Evolutionary conservation across 2,888 invertebrate genomes (phyloP), one percentile per base, ranked within the genome.

Genomic region (Protophormia terraenovae): DNA sequence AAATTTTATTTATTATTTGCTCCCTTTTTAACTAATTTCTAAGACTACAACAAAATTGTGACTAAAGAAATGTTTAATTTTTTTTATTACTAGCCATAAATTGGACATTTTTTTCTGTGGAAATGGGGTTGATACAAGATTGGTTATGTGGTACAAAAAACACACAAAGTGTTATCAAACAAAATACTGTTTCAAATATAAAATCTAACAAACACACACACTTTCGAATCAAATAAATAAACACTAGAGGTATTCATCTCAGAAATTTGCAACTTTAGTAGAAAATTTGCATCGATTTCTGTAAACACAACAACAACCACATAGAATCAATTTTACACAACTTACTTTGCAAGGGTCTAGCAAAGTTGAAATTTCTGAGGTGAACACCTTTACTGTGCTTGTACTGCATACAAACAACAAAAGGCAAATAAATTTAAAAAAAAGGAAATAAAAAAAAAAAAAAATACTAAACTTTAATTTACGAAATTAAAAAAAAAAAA

Each of bases 401-500:
- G 14, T 38, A 41, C 38, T 47, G 12, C 10, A 58, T 60, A 32
- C 12, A 45, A 60, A 27, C 14, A 10, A 77, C 6, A 58, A 77
- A 35, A 67, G n/a, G 0, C 24, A 7, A 19, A 24, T 4, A 77
- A 50, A 69, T 24, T 10, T 29, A 58, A 62, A 60, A 69, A 45
- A n/a, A 24, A 55, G 35, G 72, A 79, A 41, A 72, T 35, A 8
- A 64, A 41, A 64, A 19, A 22, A 64, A 19, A 22, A 22, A 32
- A 22, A 67, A 69, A 71, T 22, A 55, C 32, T 32, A 71, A 53
- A 64, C 27, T 71, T 62, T 62, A 71, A 50, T 62, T 62, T 62
- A 53, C n/a, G 47, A 80, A 72, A 80, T 80, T 45, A 76, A 71
- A 71, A 50, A 22, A 50, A 35, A 76, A 71, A 71, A 50, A 22